phyloP scores from a whole-genome alignment of 2,888 invertebrate species.

The Rhagophthalmus giganteus region DNA sequence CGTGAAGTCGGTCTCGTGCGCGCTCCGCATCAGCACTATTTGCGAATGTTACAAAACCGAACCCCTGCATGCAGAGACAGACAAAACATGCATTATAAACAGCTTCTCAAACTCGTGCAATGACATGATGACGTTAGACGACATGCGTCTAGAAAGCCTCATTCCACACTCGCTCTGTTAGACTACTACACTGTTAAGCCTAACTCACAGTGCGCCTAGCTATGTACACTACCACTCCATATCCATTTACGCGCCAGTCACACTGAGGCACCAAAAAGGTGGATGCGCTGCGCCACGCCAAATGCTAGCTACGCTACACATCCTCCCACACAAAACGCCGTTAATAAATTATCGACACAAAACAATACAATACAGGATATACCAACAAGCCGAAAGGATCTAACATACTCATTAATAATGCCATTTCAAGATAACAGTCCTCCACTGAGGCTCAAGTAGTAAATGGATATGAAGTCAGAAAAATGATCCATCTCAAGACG shows the following conservation, averaged over 20 bases:
- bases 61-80: slow-evolving; percentile 99
- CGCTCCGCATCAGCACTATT: slow-evolving; percentile 99
- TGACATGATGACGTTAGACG: slow-evolving; percentile 62
- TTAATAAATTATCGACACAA: slow-evolving; percentile 26
- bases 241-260: slow-evolving; percentile 45
- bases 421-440: slow-evolving; percentile 31
- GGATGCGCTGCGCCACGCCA: slow-evolving; percentile 24
- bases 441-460: slow-evolving; percentile 34
- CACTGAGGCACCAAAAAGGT: slow-evolving; percentile 31
- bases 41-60: slow-evolving; percentile 99
- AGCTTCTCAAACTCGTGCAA: slow-evolving; percentile 79
- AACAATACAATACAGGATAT: slow-evolving; percentile 31
- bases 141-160: slow-evolving; percentile 54
- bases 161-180: slow-evolving; percentile 54
- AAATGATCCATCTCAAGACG: slow-evolving; percentile 48
- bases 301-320: slow-evolving; percentile 25
- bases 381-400: slow-evolving; percentile 31
- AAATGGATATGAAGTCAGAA: slow-evolving; percentile 50
- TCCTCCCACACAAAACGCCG: slow-evolving; percentile 30
- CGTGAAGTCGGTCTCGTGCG: slow-evolving; percentile 99
- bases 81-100: slow-evolving; percentile 91
- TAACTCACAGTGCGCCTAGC: slow-evolving; percentile 45
- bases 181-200: slow-evolving; percentile 48
- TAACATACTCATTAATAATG: slow-evolving; percentile 32
- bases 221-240: slow-evolving; percentile 51